Evolutionary conservation across 2,797 vertebrate genomes (phyloP).

Genomic region (Vipera ursinii): DNA sequence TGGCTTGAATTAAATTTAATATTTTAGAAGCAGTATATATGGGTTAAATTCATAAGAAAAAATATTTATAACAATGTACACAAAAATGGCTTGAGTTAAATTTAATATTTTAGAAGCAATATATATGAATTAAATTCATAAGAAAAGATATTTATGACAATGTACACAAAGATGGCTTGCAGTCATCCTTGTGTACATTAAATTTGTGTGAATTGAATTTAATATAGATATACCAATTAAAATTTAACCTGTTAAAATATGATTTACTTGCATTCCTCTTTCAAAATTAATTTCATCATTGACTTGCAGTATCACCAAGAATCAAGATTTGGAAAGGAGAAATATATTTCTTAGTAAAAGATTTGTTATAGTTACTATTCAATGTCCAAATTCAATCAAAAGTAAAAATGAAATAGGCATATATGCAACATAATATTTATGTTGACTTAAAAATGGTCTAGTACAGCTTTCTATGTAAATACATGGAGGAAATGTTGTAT

Average conservation of each 20-base stretch:
- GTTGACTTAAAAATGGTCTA: slow-evolving; percentile 9
- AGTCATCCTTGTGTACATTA: too few relatives aligned
- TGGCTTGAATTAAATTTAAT: slow-evolving; percentile 1
- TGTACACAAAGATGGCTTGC: too few relatives aligned
- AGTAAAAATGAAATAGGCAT: background rate
- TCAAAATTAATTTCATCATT: background rate
- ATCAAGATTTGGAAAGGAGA: background rate
- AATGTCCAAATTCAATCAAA: background rate
- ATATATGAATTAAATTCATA: too few relatives aligned
- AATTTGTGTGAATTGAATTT: background rate
- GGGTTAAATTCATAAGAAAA: too few relatives aligned
- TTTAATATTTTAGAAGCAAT: too few relatives aligned
- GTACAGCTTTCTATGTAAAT: background rate
- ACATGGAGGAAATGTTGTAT: background rate
- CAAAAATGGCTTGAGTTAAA: too few relatives aligned
- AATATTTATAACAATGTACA: too few relatives aligned
- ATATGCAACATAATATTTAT: background rate
- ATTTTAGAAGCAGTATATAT: background rate
- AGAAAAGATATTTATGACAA: too few relatives aligned
- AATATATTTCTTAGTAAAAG: background rate
- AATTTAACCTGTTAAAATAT: background rate
- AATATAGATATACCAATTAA: background rate
- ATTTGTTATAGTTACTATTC: background rate
- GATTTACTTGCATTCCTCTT: background rate
- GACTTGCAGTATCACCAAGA: background rate